Evolutionary conservation across 2,797 vertebrate species (phyloP), one percentile per base, ranked within the genome.

Genomic region (Anolis apletophallus): DNA sequence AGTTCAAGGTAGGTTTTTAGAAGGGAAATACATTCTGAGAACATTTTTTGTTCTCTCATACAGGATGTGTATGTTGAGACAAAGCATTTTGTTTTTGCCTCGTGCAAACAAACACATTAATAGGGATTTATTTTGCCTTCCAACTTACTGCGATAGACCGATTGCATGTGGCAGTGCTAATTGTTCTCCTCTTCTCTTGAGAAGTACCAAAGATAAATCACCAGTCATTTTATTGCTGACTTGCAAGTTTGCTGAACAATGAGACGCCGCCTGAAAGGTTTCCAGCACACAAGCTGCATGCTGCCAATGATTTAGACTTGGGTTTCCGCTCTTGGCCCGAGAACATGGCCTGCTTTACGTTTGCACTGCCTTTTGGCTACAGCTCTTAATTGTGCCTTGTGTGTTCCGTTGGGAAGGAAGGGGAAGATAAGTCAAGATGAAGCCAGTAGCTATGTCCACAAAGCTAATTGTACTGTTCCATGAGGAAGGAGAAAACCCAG

Each of bases 191-290:
- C 83, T 57, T 88, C 89, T 77, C 36, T 76, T 83, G 52, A 92
- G 84, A 90, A 73, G 82, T 91, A 80, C 36, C 85, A 86, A 80
- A 89, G 90, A 90, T 90, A 87, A 85, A 88, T 91, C 69, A 89
- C 81, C 17, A 68, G 46, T 86, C 81, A 29, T 85, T 88, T 55
- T 87, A 71, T 82, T 90, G 83, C 79, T 91, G 75, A 83, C 92
- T 23, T 85, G 87, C 78, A 75, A 84, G 73, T 57, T 84, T 87
- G 34, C 81, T 88, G 86, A 89, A 90, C 76, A 88, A 46, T 21
- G 36, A 68, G 26, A 67, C 78, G 85, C 89, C 83, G 81, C 67
- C 83, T 78, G 81, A 86, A 12, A 50, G 85, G 68, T 0, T 90
- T 84, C 57, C 82, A 81, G 0, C 87, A 72, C 7, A 74, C 68